A percentile compares a stretch with the other conserved stretches of the same genome.
phyloP scores from a whole-genome alignment of 2,888 invertebrate species.

The Uropetala carovei region DNA sequence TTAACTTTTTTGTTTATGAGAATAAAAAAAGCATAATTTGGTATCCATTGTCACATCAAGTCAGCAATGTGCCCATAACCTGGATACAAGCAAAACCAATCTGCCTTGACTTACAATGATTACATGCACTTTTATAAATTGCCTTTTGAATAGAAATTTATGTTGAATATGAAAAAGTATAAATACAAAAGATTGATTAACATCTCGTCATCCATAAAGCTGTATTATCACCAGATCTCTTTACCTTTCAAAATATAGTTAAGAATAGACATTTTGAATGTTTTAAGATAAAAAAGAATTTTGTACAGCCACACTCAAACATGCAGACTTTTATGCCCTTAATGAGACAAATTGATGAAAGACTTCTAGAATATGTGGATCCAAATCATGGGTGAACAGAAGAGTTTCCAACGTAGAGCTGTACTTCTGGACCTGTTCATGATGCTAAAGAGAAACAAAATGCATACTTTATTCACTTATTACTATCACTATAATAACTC shows the following conservation, averaged over 20 bases:
- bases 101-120: neutral
- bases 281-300: neutral
- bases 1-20: neutral
- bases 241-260: conserved; percentile 5
- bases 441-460: conserved; percentile 84
- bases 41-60: neutral
- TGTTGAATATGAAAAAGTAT: conserved; percentile 58
- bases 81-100: neutral
- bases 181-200: conserved; percentile 38
- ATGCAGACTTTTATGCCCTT: conserved; percentile 78
- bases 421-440: conserved; percentile 98
- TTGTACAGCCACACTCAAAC: neutral
- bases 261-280: neutral
- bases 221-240: neutral
- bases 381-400: conserved; percentile 96
- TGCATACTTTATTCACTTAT: too few relatives aligned
- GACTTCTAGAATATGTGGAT: conserved; percentile 95
- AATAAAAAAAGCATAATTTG: neutral
- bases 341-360: conserved; percentile 98
- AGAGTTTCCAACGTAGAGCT: conserved; percentile 95
- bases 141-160: neutral
- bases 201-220: conserved; percentile 17
- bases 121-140: neutral
- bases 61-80: neutral
- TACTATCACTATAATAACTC: too few relatives aligned